Base-by-base conservation (phyloP, 2,113 vertebrate genomes). In the Jaculus jaculus region DNA sequence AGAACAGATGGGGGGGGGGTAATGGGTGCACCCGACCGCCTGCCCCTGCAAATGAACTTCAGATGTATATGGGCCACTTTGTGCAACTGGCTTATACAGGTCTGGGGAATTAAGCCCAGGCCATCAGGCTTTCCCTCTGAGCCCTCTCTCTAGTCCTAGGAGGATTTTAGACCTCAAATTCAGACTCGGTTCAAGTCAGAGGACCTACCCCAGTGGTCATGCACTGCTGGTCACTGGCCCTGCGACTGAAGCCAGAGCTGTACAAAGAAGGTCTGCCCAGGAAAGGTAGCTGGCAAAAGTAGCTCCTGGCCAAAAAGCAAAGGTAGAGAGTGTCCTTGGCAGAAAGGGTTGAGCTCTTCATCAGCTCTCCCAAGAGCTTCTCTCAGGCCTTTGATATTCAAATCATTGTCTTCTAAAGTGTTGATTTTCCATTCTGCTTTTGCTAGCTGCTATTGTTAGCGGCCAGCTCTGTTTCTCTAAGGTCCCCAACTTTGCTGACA, bases 291-390 rank as follows among this genome's bases (percentile, higher is more conserved):
- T 34, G 37, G 23, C 82, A 93, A 90, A 95, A 78, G 83, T 47
- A 93, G 47, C 51, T 82, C 34, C 69, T 63, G 42, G 3, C 61
- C 54, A 82, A 60, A 84, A 87, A 80, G n/a, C 71, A 54, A 54
- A 54, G 54, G 54, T 51, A 51, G 51, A 32, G 32, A 92, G n/a
- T 84, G 42, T 72, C 73, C 73, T 95, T 85, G 37, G 47, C 71
- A 92, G 87, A 90, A 93, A 87, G 79, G 84, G 28, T 80, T 87
- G 73, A 83, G 77, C 20, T 86, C n/a, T 69, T 79, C 73, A 54
- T 54, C 54, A 60, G 2, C 51, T 71, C 78, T 65, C 34, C 73
- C 32, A 85, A 90, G 54, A 12, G 54, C 54, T 15, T 66, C 68
- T 60, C 60, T 39, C 81, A 39, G 20, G 68, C 37, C 42, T 94